Evolutionary conservation across 2,797 vertebrate species (phyloP).

Genomic region (Takifugu rubripes): DNA sequence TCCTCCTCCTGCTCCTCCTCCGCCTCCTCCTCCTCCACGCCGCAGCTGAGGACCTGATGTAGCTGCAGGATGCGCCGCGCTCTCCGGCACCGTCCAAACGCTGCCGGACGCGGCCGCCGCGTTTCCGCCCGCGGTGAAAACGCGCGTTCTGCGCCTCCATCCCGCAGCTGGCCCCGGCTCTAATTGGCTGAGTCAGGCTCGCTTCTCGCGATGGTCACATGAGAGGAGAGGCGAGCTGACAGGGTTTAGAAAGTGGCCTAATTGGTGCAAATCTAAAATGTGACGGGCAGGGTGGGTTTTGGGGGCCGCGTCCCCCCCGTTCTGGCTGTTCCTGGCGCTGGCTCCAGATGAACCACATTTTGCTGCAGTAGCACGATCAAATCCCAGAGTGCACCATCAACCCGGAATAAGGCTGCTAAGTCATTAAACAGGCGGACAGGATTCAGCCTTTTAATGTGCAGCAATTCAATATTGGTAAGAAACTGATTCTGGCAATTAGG

Average conservation of each 20-base stretch:
- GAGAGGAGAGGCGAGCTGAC: too few relatives aligned
- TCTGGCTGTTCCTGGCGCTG: background rate
- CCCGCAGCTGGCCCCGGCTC: too few relatives aligned
- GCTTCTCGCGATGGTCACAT: too few relatives aligned
- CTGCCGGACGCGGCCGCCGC: too few relatives aligned
- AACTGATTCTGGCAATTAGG: slow-evolving; percentile 32
- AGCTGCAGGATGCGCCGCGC: slow-evolving; percentile 22
- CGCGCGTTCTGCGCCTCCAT: too few relatives aligned
- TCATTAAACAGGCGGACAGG: slow-evolving; percentile 47
- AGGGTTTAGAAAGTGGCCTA: too few relatives aligned
- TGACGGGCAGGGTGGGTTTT: too few relatives aligned
- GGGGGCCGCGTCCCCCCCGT: slow-evolving; percentile 21
- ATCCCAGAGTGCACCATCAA: slow-evolving; percentile 43
- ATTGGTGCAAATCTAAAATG: background rate
- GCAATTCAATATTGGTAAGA: slow-evolving; percentile 28
- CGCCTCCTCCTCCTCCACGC: slow-evolving; percentile 16
- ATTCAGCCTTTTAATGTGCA: slow-evolving; percentile 22
- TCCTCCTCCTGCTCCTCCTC: too few relatives aligned
- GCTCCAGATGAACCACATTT: slow-evolving; percentile 38
- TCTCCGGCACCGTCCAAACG: too few relatives aligned
- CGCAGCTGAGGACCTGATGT: slow-evolving; percentile 50
- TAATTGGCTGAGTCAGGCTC: too few relatives aligned
- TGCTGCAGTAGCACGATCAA: slow-evolving; percentile 37
- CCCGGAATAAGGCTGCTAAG: slow-evolving; percentile 43
- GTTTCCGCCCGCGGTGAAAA: too few relatives aligned